Evolutionary conservation across 2,888 invertebrate species (phyloP).

Genomic region (Gryllus longicercus): DNA sequence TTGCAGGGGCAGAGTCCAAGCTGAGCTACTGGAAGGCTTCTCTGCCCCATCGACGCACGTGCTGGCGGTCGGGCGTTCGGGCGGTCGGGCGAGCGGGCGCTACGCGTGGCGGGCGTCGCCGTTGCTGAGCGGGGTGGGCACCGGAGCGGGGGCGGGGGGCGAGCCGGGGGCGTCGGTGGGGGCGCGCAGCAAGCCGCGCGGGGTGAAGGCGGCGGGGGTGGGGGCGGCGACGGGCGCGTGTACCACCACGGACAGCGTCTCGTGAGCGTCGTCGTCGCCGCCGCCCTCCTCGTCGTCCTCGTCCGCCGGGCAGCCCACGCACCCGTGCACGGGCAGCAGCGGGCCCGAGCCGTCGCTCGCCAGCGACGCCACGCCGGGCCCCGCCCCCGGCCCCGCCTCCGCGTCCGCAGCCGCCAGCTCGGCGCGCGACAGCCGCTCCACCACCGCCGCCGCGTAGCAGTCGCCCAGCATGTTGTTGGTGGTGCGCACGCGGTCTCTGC

Average conservation of each 20-base stretch:
- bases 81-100: too few species aligned
- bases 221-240: background rate
- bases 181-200: too few species aligned
- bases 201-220: background rate
- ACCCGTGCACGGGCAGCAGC: background rate
- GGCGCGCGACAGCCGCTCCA: slow-evolving; percentile 76
- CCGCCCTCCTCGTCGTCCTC: background rate
- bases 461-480: slow-evolving; percentile 87
- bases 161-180: too few species aligned
- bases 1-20: too few species aligned
- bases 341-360: background rate
- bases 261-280: background rate
- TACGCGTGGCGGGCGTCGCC: too few species aligned
- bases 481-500: slow-evolving; percentile 78
- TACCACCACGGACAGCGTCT: background rate
- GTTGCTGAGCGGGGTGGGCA: too few species aligned
- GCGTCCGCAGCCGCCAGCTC: slow-evolving; percentile 63
- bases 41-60: too few species aligned
- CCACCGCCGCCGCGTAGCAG: slow-evolving; percentile 81
- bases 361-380: slow-evolving; percentile 17
- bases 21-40: too few species aligned
- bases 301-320: background rate
- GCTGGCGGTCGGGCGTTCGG: too few species aligned
- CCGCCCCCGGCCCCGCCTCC: background rate
- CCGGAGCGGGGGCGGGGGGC: too few species aligned